Percentiles rank a stretch among this genome's conserved stretches.
Conservation (phyloP, 2,888 invertebrate genomes). For the Drosophila leonis region DNA sequence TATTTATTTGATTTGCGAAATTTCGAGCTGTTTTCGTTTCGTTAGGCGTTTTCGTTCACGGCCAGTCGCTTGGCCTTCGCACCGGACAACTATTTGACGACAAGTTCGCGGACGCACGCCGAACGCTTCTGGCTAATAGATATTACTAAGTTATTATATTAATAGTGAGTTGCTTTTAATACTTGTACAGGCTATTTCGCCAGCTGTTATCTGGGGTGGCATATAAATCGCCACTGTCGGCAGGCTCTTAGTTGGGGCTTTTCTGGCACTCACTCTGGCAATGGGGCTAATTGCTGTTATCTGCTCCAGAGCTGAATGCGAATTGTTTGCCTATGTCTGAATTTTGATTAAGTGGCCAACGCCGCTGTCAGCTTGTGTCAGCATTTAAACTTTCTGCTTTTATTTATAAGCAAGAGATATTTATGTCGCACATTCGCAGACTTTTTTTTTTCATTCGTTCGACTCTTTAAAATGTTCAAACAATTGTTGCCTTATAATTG, state of each 20-base stretch:
- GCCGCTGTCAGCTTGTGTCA: slow-evolving; percentile 50
- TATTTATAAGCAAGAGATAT: slow-evolving; percentile 64
- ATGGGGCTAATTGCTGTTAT: slow-evolving; percentile 67
- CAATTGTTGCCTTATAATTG: slow-evolving; percentile 65
- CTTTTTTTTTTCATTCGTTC: background rate
- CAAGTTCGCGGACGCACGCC: slow-evolving; percentile 41
- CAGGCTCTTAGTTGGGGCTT: slow-evolving; percentile 51
- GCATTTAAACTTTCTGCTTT: slow-evolving; percentile 41
- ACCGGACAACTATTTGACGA: slow-evolving; percentile 55
- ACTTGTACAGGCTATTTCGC: slow-evolving; percentile 68
- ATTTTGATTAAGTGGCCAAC: slow-evolving; percentile 78
- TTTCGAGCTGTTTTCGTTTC: slow-evolving; percentile 3
- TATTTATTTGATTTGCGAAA: background rate
- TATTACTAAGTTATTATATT: slow-evolving; percentile 79
- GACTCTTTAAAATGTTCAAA: slow-evolving; percentile 7
- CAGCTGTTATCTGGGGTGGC: slow-evolving; percentile 51
- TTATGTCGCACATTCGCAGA: slow-evolving; percentile 46
- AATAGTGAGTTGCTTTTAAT: slow-evolving; percentile 76
- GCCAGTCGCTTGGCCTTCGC: slow-evolving; percentile 64
- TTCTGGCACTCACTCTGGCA: slow-evolving; percentile 36
- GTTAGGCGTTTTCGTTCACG: slow-evolving; percentile 39
- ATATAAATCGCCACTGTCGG: slow-evolving; percentile 58
- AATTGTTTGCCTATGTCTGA: slow-evolving; percentile 78
- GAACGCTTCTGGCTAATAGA: slow-evolving; percentile 62
- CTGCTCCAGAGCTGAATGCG: slow-evolving; percentile 40